Evolutionary conservation across 2,888 invertebrate genomes (phyloP), one percentile per base, ranked within the genome.

Genomic region (Cheilosia urbana): DNA sequence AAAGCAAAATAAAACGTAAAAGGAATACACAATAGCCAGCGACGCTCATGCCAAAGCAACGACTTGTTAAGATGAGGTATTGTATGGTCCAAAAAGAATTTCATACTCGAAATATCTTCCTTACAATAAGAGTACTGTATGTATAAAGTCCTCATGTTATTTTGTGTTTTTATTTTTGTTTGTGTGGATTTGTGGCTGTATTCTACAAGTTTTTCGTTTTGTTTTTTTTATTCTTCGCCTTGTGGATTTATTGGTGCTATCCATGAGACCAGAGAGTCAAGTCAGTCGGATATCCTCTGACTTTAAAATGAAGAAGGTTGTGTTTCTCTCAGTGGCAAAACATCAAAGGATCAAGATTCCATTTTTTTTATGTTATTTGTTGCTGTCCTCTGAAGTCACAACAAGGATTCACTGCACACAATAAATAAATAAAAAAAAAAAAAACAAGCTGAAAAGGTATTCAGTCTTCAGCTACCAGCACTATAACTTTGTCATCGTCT

Each of bases 261-360:
- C 49, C 49, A 58, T 37, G 58, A 65, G 51, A 13, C 37, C 37
- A 37, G 11, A 37, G 34, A 30, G 19, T 9, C 15, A 49, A 5
- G 37, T 17, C 0, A 17, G 40, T 24, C 42, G 40, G 37, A 24
- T 45, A 45, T 45, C 13, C 21, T 57, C 15, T 19, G 45, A 45
- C 66, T 53, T 66, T n/a, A n/a, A 66, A 66, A 42, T 21, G 40
- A 57, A n/a, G 21, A 27, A 27, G 57, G 11, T 57, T 57, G n/a
- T 34, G 19, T 57, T 7, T 30, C 57, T 55, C 45, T 30, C 19
- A 34, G 55, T 73, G 55, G 47, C 34, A 37, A 37, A 57, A 53
- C 49, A 75, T 75, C 65, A 75, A 66, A 66, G 65, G 65, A 65
- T 75, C 75, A 75, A 57, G 47, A 65, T 49, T 75, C 24, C 19